phyloP scores from a whole-genome alignment of 2,113 vertebrate genomes.

The Garra rufa region DNA sequence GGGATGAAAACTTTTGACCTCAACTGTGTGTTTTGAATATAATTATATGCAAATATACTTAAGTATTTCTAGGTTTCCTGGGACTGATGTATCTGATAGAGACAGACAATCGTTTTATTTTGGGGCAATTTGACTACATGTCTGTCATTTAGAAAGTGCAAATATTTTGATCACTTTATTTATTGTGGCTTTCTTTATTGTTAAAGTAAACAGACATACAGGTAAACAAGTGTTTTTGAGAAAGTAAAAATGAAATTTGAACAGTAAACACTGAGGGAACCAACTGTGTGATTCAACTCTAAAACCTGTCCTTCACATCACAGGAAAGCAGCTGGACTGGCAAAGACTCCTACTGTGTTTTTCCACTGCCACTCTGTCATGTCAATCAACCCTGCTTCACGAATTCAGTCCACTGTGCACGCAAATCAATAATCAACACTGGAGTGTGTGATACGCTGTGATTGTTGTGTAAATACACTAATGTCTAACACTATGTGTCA shows the following conservation, averaged over 20 bases:
- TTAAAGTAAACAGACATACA: neutral
- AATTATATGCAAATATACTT: no score
- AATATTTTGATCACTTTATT: neutral
- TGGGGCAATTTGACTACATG: neutral
- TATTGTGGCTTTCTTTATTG: neutral
- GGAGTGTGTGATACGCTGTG: neutral
- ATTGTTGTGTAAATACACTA: neutral
- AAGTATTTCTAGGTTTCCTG: neutral
- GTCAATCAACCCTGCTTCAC: neutral
- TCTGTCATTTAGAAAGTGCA: neutral
- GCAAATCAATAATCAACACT: neutral
- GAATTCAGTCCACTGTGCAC: neutral
- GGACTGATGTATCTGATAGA: neutral
- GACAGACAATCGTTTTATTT: neutral
- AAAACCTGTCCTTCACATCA: neutral
- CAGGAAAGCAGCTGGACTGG: neutral
- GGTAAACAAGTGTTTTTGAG: neutral
- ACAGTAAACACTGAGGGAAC: neutral
- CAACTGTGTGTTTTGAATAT: no score
- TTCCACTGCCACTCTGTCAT: neutral
- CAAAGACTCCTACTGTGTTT: neutral
- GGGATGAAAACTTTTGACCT: no score
- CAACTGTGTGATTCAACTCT: neutral
- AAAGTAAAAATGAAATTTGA: neutral
- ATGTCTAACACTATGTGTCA: neutral